phyloP scores from a whole-genome alignment of 2,888 invertebrate genomes.

The Eupithecia tripunctaria region DNA sequence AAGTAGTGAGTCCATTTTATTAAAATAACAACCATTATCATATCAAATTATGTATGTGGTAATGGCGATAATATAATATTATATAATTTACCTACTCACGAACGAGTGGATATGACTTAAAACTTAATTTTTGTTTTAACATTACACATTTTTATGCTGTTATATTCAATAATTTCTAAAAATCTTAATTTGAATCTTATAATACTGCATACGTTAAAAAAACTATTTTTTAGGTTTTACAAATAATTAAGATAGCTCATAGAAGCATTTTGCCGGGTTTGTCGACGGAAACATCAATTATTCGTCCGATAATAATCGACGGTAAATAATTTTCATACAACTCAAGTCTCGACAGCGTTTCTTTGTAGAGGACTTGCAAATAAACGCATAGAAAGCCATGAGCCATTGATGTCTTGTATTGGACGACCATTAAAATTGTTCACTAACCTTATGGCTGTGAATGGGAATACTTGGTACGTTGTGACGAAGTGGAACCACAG shows the following conservation, averaged over 20 bases:
- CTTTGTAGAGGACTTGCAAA: constrained; percentile 7
- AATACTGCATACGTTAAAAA: no score
- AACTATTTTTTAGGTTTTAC: no score
- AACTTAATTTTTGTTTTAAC: no score
- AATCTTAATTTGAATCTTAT: no score
- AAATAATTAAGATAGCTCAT: not conserved
- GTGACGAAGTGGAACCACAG: not conserved
- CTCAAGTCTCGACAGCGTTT: not conserved
- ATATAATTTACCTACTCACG: no score
- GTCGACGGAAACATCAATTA: constrained; percentile 9
- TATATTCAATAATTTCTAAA: no score
- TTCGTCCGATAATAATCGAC: not conserved
- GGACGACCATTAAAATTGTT: constrained; percentile 41
- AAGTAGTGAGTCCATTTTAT: no score
- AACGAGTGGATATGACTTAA: no score
- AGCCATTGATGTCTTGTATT: constrained; percentile 35
- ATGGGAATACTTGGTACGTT: not conserved
- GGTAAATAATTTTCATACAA: constrained; percentile 5
- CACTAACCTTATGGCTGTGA: constrained; percentile 24
- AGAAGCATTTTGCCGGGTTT: not conserved
- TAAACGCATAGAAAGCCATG: constrained; percentile 26
- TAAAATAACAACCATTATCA: no score
- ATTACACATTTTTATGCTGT: no score
- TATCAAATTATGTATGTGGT: no score
- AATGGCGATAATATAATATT: no score